Evolutionary conservation across 1,140 invertebrate genomes (phyloP), one percentile per base, ranked within the genome.

Genomic region (Aleiodes sp.): DNA sequence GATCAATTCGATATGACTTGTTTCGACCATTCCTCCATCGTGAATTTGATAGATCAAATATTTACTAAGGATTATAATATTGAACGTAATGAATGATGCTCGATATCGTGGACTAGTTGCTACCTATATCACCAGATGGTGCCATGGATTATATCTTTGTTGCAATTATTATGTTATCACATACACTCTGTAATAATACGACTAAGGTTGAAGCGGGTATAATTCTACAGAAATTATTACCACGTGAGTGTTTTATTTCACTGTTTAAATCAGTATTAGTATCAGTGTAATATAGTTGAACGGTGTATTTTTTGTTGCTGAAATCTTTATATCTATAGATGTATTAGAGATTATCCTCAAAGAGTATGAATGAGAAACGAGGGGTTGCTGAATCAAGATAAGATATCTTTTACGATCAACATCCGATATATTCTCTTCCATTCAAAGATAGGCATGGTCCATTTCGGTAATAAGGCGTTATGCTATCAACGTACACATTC

Each of bases 401-500:
- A 29, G n/a, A 24, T 59, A 59, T 59, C n/a, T 26, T 68, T 68
- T 61, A 35, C 60, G 29, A 68, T 68, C 57, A 19, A 29, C 37
- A 69, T 69, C 60, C 33, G 33, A 46, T 52, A 19, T 29, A 46
- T 63, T 35, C 24, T 21, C 33, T 39, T 31, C 37, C 33, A 29
- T 62, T 60, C 10, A 14, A 24, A 16, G 39, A 35, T 14, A 73
- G 60, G 60, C 28, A 69, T 63, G 70, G 74, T 73, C 75, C 77
- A 80, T 78, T 77, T 81, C 71, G 75, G 66, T 80, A 80, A 80
- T 80, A 76, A 79, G 76, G 75, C 72, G 77, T 79, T 80, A n/a
- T n/a, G n/a, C n/a, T n/a, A n/a, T 76, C 73, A 56, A 68, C 59
- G 73, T 74, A 65, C 41, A 60, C 65, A 33, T 26, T 43, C 35